phyloP scores from a whole-genome alignment of 1,140 invertebrate species.

The Coenobita brevimanus region DNA sequence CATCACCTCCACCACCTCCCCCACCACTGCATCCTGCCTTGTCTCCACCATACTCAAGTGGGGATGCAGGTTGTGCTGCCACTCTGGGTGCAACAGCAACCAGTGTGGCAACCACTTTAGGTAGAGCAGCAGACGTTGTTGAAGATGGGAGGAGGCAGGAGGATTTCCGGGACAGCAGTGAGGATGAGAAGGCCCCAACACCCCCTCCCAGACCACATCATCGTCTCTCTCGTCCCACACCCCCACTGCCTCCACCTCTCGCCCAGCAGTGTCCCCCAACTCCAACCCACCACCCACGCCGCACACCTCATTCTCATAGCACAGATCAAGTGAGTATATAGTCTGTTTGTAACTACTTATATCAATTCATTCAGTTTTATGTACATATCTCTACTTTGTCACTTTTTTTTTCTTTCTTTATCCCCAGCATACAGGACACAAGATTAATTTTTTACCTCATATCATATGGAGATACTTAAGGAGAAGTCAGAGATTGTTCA shows the following conservation, averaged over 20 bases:
- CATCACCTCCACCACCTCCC: constrained; percentile 13
- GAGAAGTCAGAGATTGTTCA: too few species aligned
- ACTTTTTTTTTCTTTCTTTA: too few species aligned
- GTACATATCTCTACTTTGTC: too few species aligned
- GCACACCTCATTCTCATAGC: constrained; percentile 9
- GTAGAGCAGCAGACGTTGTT: background rate
- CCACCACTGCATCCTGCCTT: constrained; percentile 1
- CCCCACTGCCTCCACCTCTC: constrained; percentile 53
- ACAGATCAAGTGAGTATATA: constrained; percentile 36
- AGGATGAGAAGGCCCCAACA: constrained; percentile 53
- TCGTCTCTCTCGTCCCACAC: constrained; percentile 47
- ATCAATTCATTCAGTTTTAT: too few species aligned
- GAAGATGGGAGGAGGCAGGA: constrained; percentile 43
- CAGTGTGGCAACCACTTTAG: background rate
- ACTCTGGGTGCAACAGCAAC: background rate
- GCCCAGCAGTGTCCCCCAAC: constrained; percentile 59
- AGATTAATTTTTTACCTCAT: too few species aligned
- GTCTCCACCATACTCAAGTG: background rate
- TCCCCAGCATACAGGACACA: too few species aligned
- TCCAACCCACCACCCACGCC: constrained; percentile 42
- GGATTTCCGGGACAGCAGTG: constrained; percentile 1
- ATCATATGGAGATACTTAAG: too few species aligned
- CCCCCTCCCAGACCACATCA: constrained; percentile 59
- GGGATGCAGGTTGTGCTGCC: background rate
- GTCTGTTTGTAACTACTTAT: too few species aligned